These are phyloP conservation scores for Pelodiscus sinensis DNA, from an alignment of 2,113 vertebrate genomes.

Conservation along the genomic window DNA sequence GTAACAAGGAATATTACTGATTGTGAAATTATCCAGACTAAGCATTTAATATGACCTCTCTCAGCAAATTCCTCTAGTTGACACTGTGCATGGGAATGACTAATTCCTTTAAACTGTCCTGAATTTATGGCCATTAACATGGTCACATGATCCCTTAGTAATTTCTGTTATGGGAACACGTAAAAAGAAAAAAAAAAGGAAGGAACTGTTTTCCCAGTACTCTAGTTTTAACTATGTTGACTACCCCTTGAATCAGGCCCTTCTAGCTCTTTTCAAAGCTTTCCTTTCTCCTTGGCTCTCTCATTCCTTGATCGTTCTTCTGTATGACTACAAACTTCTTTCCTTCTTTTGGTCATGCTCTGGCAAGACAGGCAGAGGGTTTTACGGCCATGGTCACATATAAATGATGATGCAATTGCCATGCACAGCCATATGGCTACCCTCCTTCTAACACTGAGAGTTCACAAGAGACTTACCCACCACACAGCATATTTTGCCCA, in stretches of 20 bases:
- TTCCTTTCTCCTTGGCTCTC: background rate
- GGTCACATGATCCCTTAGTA: background rate
- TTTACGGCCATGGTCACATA: background rate
- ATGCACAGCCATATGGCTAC: background rate
- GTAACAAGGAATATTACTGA: background rate
- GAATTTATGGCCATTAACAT: background rate
- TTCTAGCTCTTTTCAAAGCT: background rate
- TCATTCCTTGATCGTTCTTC: background rate
- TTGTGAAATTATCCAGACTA: background rate
- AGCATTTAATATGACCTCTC: background rate
- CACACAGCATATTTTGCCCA: too few relatives aligned
- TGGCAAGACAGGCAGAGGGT: background rate
- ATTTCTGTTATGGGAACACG: background rate
- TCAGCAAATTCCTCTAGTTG: conserved; percentile 16
- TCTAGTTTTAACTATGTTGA: background rate
- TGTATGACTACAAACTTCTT: background rate
- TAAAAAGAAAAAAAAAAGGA: background rate
- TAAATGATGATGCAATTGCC: background rate
- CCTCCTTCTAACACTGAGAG: background rate
- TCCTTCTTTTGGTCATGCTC: background rate
- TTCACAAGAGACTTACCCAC: background rate
- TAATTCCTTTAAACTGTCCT: conserved; percentile 36
- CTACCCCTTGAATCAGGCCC: background rate
- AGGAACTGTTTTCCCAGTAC: background rate
- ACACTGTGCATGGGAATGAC: conserved; percentile 7